Evolutionary conservation across 2,888 invertebrate genomes (phyloP), one percentile per base, ranked within the genome.

Genomic region (Branchinecta sandiegonensis): DNA sequence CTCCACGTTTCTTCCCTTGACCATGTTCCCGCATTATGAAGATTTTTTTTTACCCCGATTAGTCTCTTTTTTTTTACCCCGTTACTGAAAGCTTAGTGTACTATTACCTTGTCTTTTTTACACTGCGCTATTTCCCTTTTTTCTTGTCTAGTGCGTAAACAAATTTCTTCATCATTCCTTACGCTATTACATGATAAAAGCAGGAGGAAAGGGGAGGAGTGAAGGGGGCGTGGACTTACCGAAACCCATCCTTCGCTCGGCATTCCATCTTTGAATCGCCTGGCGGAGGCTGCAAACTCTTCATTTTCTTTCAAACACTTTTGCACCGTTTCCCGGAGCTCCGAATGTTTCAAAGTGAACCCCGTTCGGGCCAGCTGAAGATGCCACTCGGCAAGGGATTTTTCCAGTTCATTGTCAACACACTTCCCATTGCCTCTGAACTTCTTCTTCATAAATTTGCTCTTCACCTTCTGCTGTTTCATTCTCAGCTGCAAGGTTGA

Each of bases 191-290:
- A 37, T 5, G 37, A 37, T 37, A 37, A 6, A 37, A 37, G 6
- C 37, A 37, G 37, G 37, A 6, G 5, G 37, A 37, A 37, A 37
- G 37, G 5, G 6, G 37, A 37, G 37, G 37, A 37, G 37, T 37
- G 37, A 37, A 37, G 37, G 37, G 37, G 37, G 37, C 37, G 37
- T 37, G 8, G 14, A 56, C 56, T 56, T 56, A 56, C 56, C 56
- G 56, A n/a, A 56, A 56, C 56, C 56, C 56, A 56, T 56, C 56
- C 56, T 56, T 56, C 56, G 17, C 56, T 56, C 17, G 56, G 56
- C 56, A 56, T 14, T n/a, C 56, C 56, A 10, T 56, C 56, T 56
- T 56, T 56, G 56, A 56, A 56, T 17, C 17, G n/a, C 8, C 17
- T 56, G n/a, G 56, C 56, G 8, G 56, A 56, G 17, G 56, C 56